Conservation (phyloP, 2,113 vertebrate species). For the Engraulis encrasicolus region DNA sequence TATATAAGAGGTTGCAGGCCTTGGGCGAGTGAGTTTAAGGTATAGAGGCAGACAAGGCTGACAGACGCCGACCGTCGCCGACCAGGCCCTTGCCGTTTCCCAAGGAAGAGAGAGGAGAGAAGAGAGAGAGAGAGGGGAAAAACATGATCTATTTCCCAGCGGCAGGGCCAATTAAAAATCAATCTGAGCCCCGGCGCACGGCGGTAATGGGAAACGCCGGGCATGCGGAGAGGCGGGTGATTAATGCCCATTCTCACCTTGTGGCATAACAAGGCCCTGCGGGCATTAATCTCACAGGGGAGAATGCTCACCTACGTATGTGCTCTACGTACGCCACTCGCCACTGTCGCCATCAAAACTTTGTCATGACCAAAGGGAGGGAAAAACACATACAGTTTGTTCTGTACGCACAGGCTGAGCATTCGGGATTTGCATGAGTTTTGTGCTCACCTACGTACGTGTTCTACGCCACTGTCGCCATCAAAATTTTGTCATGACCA, state of each 20-base stretch:
- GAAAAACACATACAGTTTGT: too few relatives aligned
- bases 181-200: slow-evolving; percentile 76
- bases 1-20: not conserved
- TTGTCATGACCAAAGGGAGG: slow-evolving; percentile 39
- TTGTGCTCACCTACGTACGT: slow-evolving; percentile 53
- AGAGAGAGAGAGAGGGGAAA: slow-evolving; percentile 52
- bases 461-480: slow-evolving; percentile 49
- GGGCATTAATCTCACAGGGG: slow-evolving; percentile 71
- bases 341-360: slow-evolving; percentile 47
- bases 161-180: slow-evolving; percentile 81
- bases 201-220: slow-evolving; percentile 76
- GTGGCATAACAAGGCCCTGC: slow-evolving; percentile 80
- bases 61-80: too few relatives aligned
- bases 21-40: not conserved
- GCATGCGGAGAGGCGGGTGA: slow-evolving; percentile 71
- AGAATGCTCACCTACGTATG: slow-evolving; percentile 53
- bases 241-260: slow-evolving; percentile 82
- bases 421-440: slow-evolving; percentile 54
- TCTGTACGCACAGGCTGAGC: too few relatives aligned
- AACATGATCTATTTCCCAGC: slow-evolving; percentile 78
- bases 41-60: not conserved
- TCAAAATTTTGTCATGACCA: slow-evolving; percentile 48
- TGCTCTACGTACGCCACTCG: too few relatives aligned
- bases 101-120: too few relatives aligned
- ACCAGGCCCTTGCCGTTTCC: slow-evolving; percentile 56